Evolutionary conservation across 2,888 invertebrate genomes (phyloP).

Genomic region (Drosophila recens): DNA sequence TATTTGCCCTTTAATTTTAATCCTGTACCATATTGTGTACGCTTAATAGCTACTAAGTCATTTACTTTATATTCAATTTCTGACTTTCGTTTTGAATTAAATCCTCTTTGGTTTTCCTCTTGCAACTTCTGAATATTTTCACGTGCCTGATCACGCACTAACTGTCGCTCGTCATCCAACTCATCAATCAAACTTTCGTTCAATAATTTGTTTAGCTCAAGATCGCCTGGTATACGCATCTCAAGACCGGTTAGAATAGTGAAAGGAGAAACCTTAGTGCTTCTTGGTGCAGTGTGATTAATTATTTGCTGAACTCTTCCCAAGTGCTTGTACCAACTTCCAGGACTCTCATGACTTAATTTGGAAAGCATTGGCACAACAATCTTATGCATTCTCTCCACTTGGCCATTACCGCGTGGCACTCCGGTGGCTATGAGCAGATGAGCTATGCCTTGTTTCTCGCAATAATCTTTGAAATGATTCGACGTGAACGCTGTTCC

Average conservation of each 20-base stretch:
- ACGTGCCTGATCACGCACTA: constrained; percentile 1
- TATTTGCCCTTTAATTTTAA: constrained; percentile 21
- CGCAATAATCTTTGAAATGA: constrained; percentile 2
- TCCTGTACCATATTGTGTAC: constrained; percentile 6
- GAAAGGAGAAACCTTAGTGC: neutral
- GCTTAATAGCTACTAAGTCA: constrained; percentile 16
- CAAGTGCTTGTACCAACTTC: neutral
- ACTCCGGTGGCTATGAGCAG: constrained; percentile 1
- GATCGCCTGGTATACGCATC: neutral
- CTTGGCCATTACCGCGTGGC: neutral
- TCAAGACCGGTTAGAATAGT: neutral
- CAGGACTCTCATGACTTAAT: neutral
- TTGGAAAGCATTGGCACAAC: neutral
- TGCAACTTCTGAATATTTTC: constrained; percentile 8
- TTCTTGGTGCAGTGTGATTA: neutral
- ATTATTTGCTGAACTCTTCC: constrained; percentile 5
- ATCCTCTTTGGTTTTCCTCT: neutral
- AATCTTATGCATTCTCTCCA: neutral
- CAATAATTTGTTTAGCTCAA: neutral
- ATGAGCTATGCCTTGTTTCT: neutral
- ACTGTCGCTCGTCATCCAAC: neutral
- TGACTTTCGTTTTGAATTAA: neutral
- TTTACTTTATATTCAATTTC: neutral
- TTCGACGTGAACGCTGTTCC: neutral
- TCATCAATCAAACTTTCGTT: neutral